These are phyloP conservation scores for Enteromius anoplus DNA, from an alignment of 2,797 vertebrate genomes.

Conservation along the genomic window DNA sequence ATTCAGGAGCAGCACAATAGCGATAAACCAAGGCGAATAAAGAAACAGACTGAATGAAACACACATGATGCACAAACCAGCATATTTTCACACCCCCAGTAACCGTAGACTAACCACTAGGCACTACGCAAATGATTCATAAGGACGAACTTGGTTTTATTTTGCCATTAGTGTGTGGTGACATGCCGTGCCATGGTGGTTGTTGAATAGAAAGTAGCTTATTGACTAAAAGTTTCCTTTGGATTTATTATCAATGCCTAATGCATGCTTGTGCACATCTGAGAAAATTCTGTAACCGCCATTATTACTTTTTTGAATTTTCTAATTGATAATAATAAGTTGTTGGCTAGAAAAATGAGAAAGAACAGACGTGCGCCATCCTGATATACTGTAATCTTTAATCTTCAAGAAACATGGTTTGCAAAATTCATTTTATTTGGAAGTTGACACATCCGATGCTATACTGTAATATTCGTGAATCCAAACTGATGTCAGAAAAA, in stretches of 20 bases:
- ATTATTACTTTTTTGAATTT: not conserved
- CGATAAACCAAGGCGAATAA: constrained; percentile 87
- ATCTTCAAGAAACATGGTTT: not conserved
- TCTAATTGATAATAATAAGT: not conserved
- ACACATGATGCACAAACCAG: constrained; percentile 1
- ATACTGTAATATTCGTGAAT: not conserved
- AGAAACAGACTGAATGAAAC: constrained; percentile 74
- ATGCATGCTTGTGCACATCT: not conserved
- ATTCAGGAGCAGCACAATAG: constrained; percentile 77
- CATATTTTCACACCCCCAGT: not conserved
- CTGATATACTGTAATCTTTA: not conserved
- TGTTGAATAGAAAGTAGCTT: not conserved
- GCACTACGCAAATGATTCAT: constrained; percentile 25
- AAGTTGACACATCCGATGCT: not conserved
- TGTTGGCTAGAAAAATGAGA: not conserved
- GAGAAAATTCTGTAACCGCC: not conserved
- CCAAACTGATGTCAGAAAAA: not conserved
- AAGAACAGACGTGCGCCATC: not conserved
- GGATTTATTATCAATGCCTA: not conserved
- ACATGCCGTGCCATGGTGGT: not conserved
- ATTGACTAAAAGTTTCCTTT: constrained; percentile 11
- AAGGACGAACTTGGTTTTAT: constrained; percentile 1
- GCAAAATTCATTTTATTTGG: not conserved
- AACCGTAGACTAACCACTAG: not conserved
- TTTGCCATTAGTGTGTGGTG: constrained; percentile 1